Evolutionary conservation across 2,113 vertebrate genomes (phyloP).

Genomic region (Pollimyrus isidori): DNA sequence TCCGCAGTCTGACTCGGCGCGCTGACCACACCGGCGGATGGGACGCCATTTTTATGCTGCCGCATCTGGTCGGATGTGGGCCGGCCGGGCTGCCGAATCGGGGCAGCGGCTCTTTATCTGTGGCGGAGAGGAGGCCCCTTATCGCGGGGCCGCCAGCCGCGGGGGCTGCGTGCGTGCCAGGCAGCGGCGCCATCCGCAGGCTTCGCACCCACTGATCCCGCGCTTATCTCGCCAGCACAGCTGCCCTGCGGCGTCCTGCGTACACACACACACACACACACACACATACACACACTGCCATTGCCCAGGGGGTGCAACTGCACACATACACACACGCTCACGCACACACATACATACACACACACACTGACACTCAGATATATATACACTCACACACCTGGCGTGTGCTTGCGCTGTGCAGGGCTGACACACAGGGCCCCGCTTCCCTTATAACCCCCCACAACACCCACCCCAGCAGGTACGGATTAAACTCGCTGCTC

Average conservation of each 20-base stretch:
- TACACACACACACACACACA: constrained; percentile 30
- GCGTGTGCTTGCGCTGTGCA: neutral
- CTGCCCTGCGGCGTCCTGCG: constrained; percentile 51
- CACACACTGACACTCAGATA: neutral
- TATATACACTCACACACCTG: neutral
- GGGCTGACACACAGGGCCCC: neutral
- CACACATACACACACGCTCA: constrained; percentile 31
- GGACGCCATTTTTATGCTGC: neutral
- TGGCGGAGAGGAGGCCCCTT: neutral
- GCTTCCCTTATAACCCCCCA: neutral
- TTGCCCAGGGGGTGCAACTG: constrained; percentile 45
- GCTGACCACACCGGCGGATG: neutral
- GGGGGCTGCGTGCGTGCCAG: constrained; percentile 12
- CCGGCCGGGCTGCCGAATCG: neutral
- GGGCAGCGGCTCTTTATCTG: constrained; percentile 15
- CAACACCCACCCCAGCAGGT: neutral
- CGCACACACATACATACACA: neutral
- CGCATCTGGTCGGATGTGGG: neutral
- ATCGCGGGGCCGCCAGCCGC: constrained; percentile 13
- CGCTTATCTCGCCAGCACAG: constrained; percentile 61
- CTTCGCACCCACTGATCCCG: constrained; percentile 44
- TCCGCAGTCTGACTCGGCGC: neutral
- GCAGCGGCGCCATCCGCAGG: constrained; percentile 37
- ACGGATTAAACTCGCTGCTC: constrained; percentile 9
- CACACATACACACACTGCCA: constrained; percentile 32